A percentile compares a stretch with the other conserved stretches of the same genome.
Conservation (phyloP, 2,888 invertebrate species). For the Torymus aiolomorphi region DNA sequence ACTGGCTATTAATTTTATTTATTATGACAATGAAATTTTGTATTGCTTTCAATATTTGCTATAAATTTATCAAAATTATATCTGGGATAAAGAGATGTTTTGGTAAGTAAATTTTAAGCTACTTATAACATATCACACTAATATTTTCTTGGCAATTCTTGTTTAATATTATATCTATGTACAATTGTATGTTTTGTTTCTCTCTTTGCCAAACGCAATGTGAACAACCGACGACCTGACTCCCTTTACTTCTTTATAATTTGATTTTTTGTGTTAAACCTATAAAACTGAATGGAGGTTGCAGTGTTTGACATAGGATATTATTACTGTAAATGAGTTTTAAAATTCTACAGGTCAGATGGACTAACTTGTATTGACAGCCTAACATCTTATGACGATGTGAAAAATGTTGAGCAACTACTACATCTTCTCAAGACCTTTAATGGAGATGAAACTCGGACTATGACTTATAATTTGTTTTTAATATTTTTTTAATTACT, state of each 20-base stretch:
- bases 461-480: conserved; percentile 43
- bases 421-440: conserved; percentile 50
- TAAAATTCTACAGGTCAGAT: conserved; percentile 48
- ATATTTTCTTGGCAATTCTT: conserved; percentile 29
- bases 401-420: conserved; percentile 49
- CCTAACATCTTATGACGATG: conserved; percentile 47
- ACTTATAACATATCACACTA: neutral
- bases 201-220: conserved; percentile 56
- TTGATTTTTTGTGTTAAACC: conserved; percentile 23
- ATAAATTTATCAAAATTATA: no score
- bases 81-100: no score
- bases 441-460: conserved; percentile 35
- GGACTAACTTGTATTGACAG: conserved; percentile 45
- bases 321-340: conserved; percentile 37
- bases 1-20: neutral
- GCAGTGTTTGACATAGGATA: conserved; percentile 20
- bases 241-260: conserved; percentile 46
- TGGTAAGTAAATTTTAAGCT: no score
- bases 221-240: conserved; percentile 58
- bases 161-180: conserved; percentile 23
- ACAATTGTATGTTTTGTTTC: conserved; percentile 29
- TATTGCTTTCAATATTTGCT: neutral
- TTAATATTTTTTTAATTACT: conserved; percentile 28
- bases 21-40: conserved; percentile 21
- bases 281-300: conserved; percentile 16